Evolutionary conservation across 2,113 vertebrate species (phyloP).

Genomic region (Corvus cornix): DNA sequence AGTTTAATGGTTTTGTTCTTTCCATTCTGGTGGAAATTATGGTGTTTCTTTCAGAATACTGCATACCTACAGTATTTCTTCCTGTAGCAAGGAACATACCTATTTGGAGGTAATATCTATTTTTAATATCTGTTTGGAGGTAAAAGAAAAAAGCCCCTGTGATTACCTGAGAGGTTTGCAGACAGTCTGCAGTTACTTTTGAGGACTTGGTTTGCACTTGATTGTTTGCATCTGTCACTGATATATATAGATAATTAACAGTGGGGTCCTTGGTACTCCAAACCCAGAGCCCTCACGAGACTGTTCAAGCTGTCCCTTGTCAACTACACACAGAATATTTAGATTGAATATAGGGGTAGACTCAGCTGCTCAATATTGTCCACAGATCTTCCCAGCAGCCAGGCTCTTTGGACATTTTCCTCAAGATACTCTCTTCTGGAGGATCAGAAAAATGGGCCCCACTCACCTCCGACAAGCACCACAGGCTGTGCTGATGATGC

Average conservation of each 20-base stretch:
- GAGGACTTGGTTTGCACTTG: not conserved
- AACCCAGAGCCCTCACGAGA: not conserved
- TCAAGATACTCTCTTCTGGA: not conserved
- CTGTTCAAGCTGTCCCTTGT: not conserved
- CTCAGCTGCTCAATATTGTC: not conserved
- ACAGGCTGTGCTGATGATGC: not conserved
- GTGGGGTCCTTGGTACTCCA: not conserved
- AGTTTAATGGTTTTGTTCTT: not conserved
- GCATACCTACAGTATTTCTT: not conserved
- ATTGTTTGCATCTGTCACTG: not conserved
- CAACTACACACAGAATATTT: not conserved
- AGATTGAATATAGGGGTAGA: not conserved
- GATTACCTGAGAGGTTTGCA: not conserved
- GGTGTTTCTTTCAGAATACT: not conserved
- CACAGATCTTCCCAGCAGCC: not conserved
- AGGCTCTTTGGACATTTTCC: not conserved
- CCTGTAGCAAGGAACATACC: not conserved
- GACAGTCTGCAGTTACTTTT: not conserved
- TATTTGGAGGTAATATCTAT: not conserved
- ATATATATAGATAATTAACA: not conserved
- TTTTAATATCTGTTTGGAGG: not conserved
- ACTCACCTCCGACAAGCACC: not conserved
- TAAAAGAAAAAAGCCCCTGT: not conserved
- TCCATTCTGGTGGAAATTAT: not conserved
- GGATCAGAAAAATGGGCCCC: not conserved